These are phyloP conservation scores for Agriotes lineatus DNA, from an alignment of 2,888 invertebrate species.

Conservation along the genomic window DNA sequence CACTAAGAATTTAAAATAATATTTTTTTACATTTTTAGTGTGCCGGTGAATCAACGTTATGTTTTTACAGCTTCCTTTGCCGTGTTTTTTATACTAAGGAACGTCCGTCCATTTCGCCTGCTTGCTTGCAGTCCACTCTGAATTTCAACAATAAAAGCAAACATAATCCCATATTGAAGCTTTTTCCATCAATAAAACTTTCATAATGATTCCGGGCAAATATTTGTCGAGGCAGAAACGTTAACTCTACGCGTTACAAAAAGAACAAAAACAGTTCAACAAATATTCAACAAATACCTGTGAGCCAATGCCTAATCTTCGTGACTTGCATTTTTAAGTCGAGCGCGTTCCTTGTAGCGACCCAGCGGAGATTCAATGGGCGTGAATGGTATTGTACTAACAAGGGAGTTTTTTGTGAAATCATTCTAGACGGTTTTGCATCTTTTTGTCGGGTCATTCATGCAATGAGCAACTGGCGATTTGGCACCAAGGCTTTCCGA, in stretches of 20 bases:
- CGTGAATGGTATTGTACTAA: slow-evolving; percentile 41
- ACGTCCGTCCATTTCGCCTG: too few relatives aligned
- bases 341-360: slow-evolving; percentile 34
- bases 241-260: slow-evolving; percentile 36
- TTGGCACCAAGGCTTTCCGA: not conserved
- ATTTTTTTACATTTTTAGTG: too few relatives aligned
- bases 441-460: slow-evolving; percentile 3
- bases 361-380: slow-evolving; percentile 36
- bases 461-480: not conserved
- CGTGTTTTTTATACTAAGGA: too few relatives aligned
- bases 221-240: slow-evolving; percentile 37
- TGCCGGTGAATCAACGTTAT: too few relatives aligned
- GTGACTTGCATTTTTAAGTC: slow-evolving; percentile 43
- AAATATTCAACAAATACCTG: slow-evolving; percentile 40
- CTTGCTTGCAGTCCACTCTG: too few relatives aligned
- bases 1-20: too few relatives aligned
- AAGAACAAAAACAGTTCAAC: slow-evolving; percentile 32
- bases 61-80: too few relatives aligned
- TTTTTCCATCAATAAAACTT: slow-evolving; percentile 15
- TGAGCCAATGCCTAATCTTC: slow-evolving; percentile 40
- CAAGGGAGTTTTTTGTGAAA: slow-evolving; percentile 36
- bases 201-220: slow-evolving; percentile 22
- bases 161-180: slow-evolving; percentile 19
- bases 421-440: slow-evolving; percentile 38
- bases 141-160: not conserved